Evolutionary conservation across 2,888 invertebrate genomes (phyloP).

Genomic region (Oscheius sp.): DNA sequence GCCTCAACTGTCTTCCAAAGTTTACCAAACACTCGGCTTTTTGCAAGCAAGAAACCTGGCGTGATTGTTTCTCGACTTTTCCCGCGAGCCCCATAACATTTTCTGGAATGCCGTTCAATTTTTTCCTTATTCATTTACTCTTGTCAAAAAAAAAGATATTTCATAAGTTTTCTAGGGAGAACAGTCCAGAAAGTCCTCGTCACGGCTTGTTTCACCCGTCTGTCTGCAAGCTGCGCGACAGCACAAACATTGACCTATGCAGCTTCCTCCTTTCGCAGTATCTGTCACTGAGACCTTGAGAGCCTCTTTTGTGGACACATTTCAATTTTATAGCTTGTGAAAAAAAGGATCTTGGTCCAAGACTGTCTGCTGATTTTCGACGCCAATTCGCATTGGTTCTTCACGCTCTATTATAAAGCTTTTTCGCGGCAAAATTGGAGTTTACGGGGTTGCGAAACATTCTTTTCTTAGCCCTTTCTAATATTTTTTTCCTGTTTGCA

Average conservation of each 20-base stretch:
- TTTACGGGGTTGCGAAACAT: no score
- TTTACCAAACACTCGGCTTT: conserved; percentile 37
- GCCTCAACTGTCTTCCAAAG: conserved; percentile 33
- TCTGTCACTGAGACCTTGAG: conserved; percentile 16
- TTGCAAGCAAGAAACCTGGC: conserved; percentile 33
- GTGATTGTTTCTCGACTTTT: conserved; percentile 34
- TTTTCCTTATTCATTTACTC: neutral
- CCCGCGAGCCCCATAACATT: conserved; percentile 9
- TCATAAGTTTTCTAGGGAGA: neutral
- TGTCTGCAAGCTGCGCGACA: conserved; percentile 37
- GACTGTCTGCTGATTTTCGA: no score
- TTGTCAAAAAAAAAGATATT: neutral
- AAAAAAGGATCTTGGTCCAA: no score
- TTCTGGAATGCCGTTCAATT: neutral
- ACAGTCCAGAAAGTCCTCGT: conserved; percentile 23
- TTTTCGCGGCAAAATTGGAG: no score
- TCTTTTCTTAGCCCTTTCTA: no score
- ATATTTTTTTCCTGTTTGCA: no score
- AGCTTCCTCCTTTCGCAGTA: conserved; percentile 30
- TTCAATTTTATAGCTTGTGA: no score
- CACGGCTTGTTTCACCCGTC: conserved; percentile 27
- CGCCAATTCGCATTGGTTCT: no score
- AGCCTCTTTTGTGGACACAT: neutral
- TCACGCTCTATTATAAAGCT: no score
- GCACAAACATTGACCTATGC: conserved; percentile 34